phyloP scores from a whole-genome alignment of 2,797 vertebrate species.

The Siniperca obscura region DNA sequence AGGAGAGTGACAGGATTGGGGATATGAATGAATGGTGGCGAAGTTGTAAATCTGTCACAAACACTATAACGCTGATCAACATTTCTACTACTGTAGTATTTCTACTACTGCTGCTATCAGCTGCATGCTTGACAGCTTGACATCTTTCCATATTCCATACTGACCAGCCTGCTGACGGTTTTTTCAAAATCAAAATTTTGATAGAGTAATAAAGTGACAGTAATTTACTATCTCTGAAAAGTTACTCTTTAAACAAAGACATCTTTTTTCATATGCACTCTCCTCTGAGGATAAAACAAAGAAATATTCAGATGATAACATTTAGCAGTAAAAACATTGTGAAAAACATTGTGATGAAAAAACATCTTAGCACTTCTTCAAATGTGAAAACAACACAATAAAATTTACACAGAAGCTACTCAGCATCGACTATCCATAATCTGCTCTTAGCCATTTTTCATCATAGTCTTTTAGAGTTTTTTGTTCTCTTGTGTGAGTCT shows the following conservation, averaged over 20 bases:
- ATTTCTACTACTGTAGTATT: background rate
- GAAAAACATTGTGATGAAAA: constrained; percentile 27
- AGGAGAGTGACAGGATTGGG: background rate
- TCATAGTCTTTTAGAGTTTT: constrained; percentile 3
- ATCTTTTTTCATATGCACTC: background rate
- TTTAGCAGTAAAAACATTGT: background rate
- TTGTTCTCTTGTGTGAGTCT: background rate
- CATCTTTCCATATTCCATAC: background rate
- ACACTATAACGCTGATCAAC: background rate
- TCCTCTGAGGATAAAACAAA: background rate
- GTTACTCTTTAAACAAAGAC: background rate
- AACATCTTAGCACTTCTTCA: constrained; percentile 31
- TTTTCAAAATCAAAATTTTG: no score
- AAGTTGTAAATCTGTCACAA: background rate
- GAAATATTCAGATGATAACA: constrained; percentile 1
- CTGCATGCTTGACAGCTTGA: background rate
- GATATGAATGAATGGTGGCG: background rate
- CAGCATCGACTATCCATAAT: background rate
- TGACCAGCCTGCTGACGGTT: background rate
- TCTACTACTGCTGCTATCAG: background rate
- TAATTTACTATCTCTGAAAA: background rate
- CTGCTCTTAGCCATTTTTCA: constrained; percentile 36
- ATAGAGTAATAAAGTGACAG: background rate
- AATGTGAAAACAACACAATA: constrained; percentile 49
- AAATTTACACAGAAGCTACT: background rate